These are phyloP conservation scores for Menura novaehollandiae DNA, from an alignment of 2,113 vertebrate genomes.

Conservation along the genomic window DNA sequence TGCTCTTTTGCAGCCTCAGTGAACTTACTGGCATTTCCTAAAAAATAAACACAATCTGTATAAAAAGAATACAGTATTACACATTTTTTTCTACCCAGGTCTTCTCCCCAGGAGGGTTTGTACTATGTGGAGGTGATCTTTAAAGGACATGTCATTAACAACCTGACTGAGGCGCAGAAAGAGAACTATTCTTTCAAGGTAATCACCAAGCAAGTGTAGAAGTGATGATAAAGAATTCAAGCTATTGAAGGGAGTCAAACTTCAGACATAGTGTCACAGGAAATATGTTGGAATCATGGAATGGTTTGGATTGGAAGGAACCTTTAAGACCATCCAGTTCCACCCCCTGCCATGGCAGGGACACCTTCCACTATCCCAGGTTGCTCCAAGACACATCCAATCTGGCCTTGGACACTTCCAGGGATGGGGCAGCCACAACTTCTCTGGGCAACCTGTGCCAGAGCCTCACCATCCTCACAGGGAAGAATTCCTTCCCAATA, in stretches of 20 bases:
- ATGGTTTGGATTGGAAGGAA: not conserved
- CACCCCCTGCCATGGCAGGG: not conserved
- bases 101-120: conserved; percentile 7
- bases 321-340: not conserved
- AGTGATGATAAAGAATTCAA: not conserved
- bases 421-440: not conserved
- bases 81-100: not conserved
- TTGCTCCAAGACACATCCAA: not conserved
- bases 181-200: conserved; percentile 59
- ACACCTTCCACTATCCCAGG: not conserved
- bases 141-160: conserved; percentile 5
- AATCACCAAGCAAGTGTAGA: not conserved
- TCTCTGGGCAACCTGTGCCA: not conserved
- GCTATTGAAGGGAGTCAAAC: not conserved
- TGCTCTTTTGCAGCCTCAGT: not conserved
- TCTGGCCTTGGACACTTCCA: not conserved
- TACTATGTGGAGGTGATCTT: conserved; percentile 32
- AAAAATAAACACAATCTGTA: not conserved
- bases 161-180: not conserved
- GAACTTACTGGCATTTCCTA: not conserved
- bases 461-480: not conserved
- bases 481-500: not conserved
- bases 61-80: not conserved
- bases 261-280: not conserved
- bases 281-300: rapidly evolving